A percentile compares a stretch with the other conserved stretches of the same genome.
phyloP scores from a whole-genome alignment of 1,140 invertebrate species.

The Zeugodacus cucurbitae region DNA sequence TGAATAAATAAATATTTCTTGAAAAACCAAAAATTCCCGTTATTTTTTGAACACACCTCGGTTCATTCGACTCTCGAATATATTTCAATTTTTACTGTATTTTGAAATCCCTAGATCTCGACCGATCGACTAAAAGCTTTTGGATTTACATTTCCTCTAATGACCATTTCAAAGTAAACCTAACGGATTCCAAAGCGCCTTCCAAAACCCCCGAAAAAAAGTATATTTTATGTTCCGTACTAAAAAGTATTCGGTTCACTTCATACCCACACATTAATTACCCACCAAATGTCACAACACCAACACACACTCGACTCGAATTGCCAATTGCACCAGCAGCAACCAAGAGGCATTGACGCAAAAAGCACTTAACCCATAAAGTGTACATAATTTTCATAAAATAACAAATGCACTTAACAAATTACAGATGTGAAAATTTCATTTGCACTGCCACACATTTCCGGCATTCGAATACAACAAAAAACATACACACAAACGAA shows the following conservation, averaged over 20 bases:
- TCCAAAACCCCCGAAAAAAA: no score
- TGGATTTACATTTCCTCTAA: no score
- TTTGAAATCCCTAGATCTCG: no score
- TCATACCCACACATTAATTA: neutral
- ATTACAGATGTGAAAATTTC: conserved; percentile 67
- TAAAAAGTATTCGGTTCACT: conserved; percentile 10
- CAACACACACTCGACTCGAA: neutral
- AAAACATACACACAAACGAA: neutral
- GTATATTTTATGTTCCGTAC: no score
- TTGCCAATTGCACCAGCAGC: neutral
- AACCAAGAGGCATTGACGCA: conserved; percentile 47
- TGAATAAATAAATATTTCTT: no score
- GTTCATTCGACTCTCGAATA: no score
- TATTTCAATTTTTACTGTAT: no score
- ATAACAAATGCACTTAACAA: conserved; percentile 66
- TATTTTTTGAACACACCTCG: no score
- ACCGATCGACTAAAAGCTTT: no score
- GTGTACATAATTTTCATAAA: conserved; percentile 63
- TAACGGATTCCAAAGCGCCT: no score
- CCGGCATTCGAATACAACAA: neutral
- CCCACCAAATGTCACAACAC: conserved; percentile 22
- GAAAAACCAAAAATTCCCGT: no score
- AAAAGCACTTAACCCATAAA: conserved; percentile 66
- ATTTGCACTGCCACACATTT: conserved; percentile 49
- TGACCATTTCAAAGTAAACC: no score